Evolutionary conservation across 2,888 invertebrate species (phyloP).

Genomic region (Sesia apiformis): DNA sequence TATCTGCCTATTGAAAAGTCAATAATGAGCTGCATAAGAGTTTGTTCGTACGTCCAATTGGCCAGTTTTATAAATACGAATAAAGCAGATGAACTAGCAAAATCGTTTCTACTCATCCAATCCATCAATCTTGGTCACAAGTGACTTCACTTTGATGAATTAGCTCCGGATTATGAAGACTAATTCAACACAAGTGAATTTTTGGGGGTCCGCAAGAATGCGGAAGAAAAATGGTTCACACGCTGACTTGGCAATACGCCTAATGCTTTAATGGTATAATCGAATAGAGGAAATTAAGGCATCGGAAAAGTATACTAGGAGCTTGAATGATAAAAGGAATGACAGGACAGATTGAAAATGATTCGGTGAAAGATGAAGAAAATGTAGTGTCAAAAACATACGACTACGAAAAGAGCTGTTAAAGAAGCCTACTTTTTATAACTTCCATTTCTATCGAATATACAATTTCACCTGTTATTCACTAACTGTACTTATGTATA

Average conservation of each 20-base stretch:
- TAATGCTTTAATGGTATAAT: constrained; percentile 48
- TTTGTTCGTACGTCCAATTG: too few relatives aligned
- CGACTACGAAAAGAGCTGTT: too few relatives aligned
- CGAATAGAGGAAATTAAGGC: constrained; percentile 54
- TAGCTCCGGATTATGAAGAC: constrained; percentile 50
- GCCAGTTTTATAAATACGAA: too few relatives aligned
- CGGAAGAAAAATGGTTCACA: constrained; percentile 53
- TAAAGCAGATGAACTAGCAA: too few relatives aligned
- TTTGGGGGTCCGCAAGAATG: constrained; percentile 36
- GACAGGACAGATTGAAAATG: constrained; percentile 13
- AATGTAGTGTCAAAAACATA: too few relatives aligned
- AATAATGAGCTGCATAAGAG: too few relatives aligned
- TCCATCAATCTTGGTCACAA: constrained; percentile 26
- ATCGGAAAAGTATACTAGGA: constrained; percentile 31
- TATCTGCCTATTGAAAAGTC: too few relatives aligned
- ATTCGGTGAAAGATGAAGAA: too few relatives aligned
- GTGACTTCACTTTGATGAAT: constrained; percentile 38
- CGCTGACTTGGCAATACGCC: constrained; percentile 51
- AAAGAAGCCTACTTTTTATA: too few relatives aligned
- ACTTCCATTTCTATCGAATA: too few relatives aligned
- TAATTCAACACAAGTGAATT: constrained; percentile 53
- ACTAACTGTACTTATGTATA: too few relatives aligned
- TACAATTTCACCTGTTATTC: too few relatives aligned
- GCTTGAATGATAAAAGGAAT: constrained; percentile 29
- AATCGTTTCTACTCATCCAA: not conserved